A percentile compares a stretch with the other conserved stretches of the same genome.
Conservation (phyloP, 2,888 invertebrate species). For the Andricus curvator region DNA sequence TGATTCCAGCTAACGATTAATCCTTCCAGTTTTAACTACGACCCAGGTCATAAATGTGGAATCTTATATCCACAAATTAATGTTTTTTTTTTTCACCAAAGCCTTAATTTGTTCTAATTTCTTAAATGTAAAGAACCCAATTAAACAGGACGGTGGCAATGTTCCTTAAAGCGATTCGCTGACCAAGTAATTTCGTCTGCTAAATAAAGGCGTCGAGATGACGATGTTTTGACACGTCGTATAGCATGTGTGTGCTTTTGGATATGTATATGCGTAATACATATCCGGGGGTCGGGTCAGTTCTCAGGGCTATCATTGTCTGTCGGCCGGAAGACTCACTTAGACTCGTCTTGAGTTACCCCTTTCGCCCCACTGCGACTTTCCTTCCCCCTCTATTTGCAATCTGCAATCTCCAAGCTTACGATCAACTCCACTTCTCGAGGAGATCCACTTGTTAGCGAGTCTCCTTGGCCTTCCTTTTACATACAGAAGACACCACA, state of each 20-base stretch:
- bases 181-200: slow-evolving; percentile 39
- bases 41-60: neutral
- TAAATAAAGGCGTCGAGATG: slow-evolving; percentile 57
- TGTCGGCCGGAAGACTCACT: slow-evolving; percentile 78
- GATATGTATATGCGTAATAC: slow-evolving; percentile 71
- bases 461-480: slow-evolving; percentile 33
- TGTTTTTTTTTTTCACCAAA: neutral
- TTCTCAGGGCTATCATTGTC: slow-evolving; percentile 79
- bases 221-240: slow-evolving; percentile 72
- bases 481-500: slow-evolving; percentile 8
- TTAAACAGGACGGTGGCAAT: neutral
- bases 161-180: slow-evolving; percentile 39
- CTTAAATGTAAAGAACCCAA: neutral
- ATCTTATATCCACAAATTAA: neutral
- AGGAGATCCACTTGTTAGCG: slow-evolving; percentile 18
- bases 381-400: slow-evolving; percentile 5
- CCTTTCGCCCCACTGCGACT: slow-evolving; percentile 55
- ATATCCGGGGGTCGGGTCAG: slow-evolving; percentile 74
- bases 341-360: slow-evolving; percentile 79
- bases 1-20: neutral
- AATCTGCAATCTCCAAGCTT: slow-evolving; percentile 25
- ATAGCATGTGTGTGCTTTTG: slow-evolving; percentile 60
- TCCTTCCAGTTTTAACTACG: neutral
- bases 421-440: slow-evolving; percentile 29
- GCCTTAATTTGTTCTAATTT: neutral